A percentile compares a stretch with the other conserved stretches of the same genome.
Conservation (phyloP, 2,113 vertebrate species). For the Lepidothrix coronata region DNA sequence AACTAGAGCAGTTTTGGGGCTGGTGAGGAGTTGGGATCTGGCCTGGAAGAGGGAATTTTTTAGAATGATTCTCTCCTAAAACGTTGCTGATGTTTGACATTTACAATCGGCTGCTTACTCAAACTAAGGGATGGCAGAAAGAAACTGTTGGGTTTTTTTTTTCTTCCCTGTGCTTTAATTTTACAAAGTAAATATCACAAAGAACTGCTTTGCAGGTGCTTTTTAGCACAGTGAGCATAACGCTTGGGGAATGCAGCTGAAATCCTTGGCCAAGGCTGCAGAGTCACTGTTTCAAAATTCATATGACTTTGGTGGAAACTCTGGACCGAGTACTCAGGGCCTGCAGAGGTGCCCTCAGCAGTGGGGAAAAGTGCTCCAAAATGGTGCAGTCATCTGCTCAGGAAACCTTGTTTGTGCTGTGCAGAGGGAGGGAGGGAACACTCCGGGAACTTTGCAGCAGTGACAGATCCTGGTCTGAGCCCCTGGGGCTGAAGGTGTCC, state of each 20-base stretch:
- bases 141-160: background rate
- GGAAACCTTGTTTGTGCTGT: background rate
- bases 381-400: conserved; percentile 18
- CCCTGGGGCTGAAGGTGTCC: background rate
- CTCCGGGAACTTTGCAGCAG: background rate
- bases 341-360: background rate
- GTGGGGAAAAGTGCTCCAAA: background rate
- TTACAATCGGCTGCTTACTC: conserved; percentile 5
- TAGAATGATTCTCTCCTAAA: background rate
- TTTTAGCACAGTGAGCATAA: conserved; percentile 41
- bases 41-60: background rate
- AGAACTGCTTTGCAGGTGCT: conserved; percentile 30
- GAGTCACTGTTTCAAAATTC: conserved; percentile 55
- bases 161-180: conserved; percentile 27
- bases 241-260: background rate
- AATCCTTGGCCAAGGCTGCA: conserved; percentile 43
- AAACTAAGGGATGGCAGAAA: conserved; percentile 1
- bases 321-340: background rate
- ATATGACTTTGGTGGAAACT: conserved; percentile 36
- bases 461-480: accelerated
- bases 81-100: background rate
- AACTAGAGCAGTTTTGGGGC: background rate
- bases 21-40: background rate
- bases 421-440: background rate
- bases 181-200: conserved; percentile 55